Base-by-base conservation (phyloP, 2,888 invertebrate genomes). In the Perdita meconis region DNA sequence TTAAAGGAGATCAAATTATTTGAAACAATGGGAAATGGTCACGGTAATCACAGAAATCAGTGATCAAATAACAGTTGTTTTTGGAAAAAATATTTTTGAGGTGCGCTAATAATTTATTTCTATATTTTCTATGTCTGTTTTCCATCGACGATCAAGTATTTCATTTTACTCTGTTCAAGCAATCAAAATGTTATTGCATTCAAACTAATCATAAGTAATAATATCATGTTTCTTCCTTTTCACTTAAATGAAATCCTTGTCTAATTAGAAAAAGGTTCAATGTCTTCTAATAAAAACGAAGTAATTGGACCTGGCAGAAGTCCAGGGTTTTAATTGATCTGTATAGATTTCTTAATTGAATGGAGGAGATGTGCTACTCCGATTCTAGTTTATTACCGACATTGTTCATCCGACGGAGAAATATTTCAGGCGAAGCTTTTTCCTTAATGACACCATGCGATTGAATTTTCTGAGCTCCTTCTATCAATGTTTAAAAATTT, bases 131-230 rank as follows among this genome's bases (percentile, higher is more conserved):
- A n/a, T n/a, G n/a, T n/a, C n/a, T n/a, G n/a, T n/a, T n/a, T n/a
- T n/a, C n/a, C n/a, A n/a, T n/a, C n/a, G n/a, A n/a, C n/a, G n/a
- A n/a, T n/a, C n/a, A n/a, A n/a, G n/a, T n/a, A n/a, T n/a, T n/a
- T n/a, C n/a, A n/a, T 44, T 66, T 38, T 57, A 38, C 56, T 78
- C 69, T 57, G 24, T 47, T 65, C 34, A 50, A 44, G 63, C 75
- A 74, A 66, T 73, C 72, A 66, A 72, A 72, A n/a, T n/a, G n/a
- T n/a, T n/a, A n/a, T n/a, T n/a, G n/a, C 60, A 73, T 65, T 69
- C 12, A 64, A 74, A 71, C 65, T 64, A 74, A 57, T 42, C 22
- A 42, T 69, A n/a, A 57, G n/a, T 77, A 72, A 69, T 56, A 60
- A 59, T 59, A 55, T 81, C 36, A n/a, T 6, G 13, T 12, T 24